Evolutionary conservation across 2,888 invertebrate species (phyloP), one percentile per base, ranked within the genome.

Genomic region (Trachelus stipa): DNA sequence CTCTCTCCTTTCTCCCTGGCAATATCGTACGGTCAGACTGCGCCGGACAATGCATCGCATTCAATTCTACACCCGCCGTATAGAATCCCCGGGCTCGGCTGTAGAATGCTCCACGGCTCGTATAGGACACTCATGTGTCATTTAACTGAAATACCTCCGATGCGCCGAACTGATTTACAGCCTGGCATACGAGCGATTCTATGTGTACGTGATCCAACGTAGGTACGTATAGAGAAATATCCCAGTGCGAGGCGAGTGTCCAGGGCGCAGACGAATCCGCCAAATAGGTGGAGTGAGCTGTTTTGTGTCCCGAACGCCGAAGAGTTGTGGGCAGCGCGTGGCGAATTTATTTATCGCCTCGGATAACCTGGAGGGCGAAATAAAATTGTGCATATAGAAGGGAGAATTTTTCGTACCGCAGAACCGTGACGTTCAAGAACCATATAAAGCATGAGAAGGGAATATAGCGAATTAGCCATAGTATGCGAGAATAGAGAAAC

Each of bases 121-220:
- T 78, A 81, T 79, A 77, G 84, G 83, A 87, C 84, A 85, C 86
- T 89, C 90, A 81, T 87, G 87, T 88, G 88, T 90, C 90, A 90
- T 90, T 91, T 90, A 88, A 88, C 89, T 86, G 88, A 88, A 90
- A 91, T 90, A 88, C 87, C 89, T 88, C 87, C 87, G 87, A 90
- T 90, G 88, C 88, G 87, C 82, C 84, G 85, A 88, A 89, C 86
- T 91, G 90, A 91, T 91, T 91, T 90, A 90, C 88, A 87, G 83
- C 86, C 85, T 81, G 79, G n/a, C 40, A 56, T 56, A 12, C 68
- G 68, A 30, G 35, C 68, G 75, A 11, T 11, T 4, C 0, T 31
- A 12, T n/a, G 40, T 31, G 30, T 35, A n/a, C 68, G 40, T n/a
- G 40, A 40, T 15, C 15, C 40, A 6, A 15, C 1, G 73, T 56